Conservation (phyloP, 2,888 invertebrate genomes). For the Camptogramma bilineatum region DNA sequence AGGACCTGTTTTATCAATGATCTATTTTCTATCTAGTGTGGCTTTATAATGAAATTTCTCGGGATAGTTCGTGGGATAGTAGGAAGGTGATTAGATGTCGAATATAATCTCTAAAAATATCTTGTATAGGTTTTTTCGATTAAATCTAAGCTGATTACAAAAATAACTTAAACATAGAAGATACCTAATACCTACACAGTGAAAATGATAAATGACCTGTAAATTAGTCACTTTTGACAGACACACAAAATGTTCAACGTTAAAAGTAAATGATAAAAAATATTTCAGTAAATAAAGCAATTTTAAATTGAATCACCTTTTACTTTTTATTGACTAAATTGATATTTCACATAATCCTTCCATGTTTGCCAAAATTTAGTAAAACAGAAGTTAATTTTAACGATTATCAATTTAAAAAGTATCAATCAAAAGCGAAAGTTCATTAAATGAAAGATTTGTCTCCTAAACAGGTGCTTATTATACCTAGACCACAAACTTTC, state of each 20-base stretch:
- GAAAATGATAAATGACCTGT: too few relatives aligned
- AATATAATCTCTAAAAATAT: not conserved
- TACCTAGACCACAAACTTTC: conserved; percentile 57
- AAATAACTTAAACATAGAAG: too few relatives aligned
- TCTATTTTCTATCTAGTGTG: conserved; percentile 53
- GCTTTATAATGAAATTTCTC: conserved; percentile 30
- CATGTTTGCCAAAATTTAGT: too few relatives aligned
- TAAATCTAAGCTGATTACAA: not conserved
- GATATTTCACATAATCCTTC: too few relatives aligned
- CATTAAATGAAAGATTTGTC: conserved; percentile 10
- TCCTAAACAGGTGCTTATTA: conserved; percentile 29
- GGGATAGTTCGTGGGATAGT: conserved; percentile 14
- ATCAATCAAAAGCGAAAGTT: conserved; percentile 13
- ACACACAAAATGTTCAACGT: too few relatives aligned
- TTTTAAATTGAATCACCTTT: too few relatives aligned
- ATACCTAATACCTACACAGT: too few relatives aligned
- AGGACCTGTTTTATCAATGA: conserved; percentile 61
- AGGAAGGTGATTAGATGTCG: not conserved
- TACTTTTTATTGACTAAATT: too few relatives aligned
- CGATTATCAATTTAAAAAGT: not conserved
- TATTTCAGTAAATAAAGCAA: too few relatives aligned
- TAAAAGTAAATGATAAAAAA: too few relatives aligned
- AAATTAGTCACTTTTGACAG: too few relatives aligned
- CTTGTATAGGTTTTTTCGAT: not conserved
- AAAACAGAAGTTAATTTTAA: too few relatives aligned